Base-by-base conservation (phyloP, 2,113 vertebrate species). In the Muntiacus reevesi region DNA sequence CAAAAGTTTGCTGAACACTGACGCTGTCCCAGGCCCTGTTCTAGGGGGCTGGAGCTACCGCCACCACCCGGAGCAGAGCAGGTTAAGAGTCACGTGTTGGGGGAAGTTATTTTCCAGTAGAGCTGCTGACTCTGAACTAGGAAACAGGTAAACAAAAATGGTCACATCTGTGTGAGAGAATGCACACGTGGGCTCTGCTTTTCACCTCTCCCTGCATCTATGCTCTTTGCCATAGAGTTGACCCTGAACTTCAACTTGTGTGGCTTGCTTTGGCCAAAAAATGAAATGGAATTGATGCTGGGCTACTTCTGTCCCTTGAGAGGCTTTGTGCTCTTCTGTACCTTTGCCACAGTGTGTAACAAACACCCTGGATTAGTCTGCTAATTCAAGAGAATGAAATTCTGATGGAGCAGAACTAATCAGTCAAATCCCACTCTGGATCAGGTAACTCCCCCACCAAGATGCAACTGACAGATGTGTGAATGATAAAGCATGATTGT, bases 161-260 rank as follows among this genome's bases (percentile, higher is more conserved):
- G 8, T 17, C 7, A 6, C 33, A 4, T 21, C 36, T 5, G 11
- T 3, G 19, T 3, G 11, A 59, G 43, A 50, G 21, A 27, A 7
- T 0, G 27, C 25, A 12, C 30, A 1, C 0, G 0, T 0, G 1
- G n/a, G 27, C 78, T 52, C n/a, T 0, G 0, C 1, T 16, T 40
- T 7, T 23, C 9, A 1, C 36, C n/a, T 16, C 47, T 59, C 33
- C 89, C 84, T 3, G 3, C 7, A 2, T 4, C 47, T 30, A 0
- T 4, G 4, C 52, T 78, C 10, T 52, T 33, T 27, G 33, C 50
- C 1, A 0, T 40, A 6, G 67, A 25, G 36, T 40, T 74, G 36
- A 74, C n/a, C 67, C 10, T 74, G 21, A 74, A 23, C 67, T 40
- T 74, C 19, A 74, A 12, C n/a, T 40, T 71, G 67, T 1, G 14